phyloP scores from a whole-genome alignment of 2,888 invertebrate species.

The Anthrax anthrax region DNA sequence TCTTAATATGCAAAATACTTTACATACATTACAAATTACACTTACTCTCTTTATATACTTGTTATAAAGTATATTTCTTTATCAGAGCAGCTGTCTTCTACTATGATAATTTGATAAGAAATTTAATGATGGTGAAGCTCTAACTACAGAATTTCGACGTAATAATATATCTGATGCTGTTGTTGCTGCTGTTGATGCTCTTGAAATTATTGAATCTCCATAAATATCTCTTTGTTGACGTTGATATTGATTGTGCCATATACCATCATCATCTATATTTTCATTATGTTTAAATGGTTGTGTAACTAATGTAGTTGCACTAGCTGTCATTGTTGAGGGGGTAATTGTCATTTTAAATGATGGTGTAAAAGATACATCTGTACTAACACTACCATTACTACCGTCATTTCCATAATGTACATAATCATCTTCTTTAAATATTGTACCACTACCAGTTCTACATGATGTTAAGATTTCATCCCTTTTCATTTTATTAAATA shows the following conservation, averaged over 20 bases:
- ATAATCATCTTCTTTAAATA: conserved; percentile 3
- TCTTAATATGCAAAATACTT: too few relatives aligned
- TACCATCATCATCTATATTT: too few relatives aligned
- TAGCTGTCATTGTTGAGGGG: neutral
- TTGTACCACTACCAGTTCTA: too few relatives aligned
- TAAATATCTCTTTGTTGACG: neutral
- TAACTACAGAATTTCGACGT: conserved; percentile 9
- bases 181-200: neutral
- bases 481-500: too few relatives aligned
- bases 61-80: conserved; percentile 5
- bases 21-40: too few relatives aligned
- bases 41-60: too few relatives aligned
- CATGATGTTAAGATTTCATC: too few relatives aligned
- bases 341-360: too few relatives aligned
- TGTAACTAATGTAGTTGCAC: neutral
- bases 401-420: neutral
- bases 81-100: conserved; percentile 11
- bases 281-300: too few relatives aligned
- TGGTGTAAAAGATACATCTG: too few relatives aligned
- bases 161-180: neutral
- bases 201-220: neutral
- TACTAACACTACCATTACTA: neutral
- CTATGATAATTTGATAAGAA: conserved; percentile 10
- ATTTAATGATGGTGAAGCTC: conserved; percentile 10
- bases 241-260: neutral